These are phyloP conservation scores for Melinopterus prodromus DNA, from an alignment of 2,888 invertebrate species.

Conservation along the genomic window DNA sequence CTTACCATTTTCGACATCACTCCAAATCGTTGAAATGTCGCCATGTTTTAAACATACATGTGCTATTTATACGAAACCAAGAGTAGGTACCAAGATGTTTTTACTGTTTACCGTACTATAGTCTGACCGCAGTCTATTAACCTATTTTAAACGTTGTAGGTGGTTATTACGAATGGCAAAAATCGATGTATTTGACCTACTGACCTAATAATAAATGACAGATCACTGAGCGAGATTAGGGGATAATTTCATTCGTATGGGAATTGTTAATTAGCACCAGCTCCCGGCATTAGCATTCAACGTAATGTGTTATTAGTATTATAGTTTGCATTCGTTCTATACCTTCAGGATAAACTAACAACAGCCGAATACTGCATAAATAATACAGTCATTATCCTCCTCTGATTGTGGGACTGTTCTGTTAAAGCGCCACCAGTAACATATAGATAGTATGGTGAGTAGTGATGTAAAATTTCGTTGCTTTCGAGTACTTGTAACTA, in stretches of 20 bases:
- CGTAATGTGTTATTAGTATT: neutral
- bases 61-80: neutral
- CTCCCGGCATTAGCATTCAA: neutral
- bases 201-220: neutral
- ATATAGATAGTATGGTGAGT: too few species aligned
- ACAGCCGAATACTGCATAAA: neutral
- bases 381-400: neutral
- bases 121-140: neutral
- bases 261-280: neutral
- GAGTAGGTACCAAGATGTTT: neutral
- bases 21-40: neutral
- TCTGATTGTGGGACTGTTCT: neutral
- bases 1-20: neutral
- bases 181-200: neutral
- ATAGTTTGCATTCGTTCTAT: neutral
- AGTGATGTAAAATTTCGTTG: too few species aligned
- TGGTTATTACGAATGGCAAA: neutral
- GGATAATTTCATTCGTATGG: neutral
- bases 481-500: too few species aligned
- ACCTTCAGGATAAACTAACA: neutral
- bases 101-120: neutral
- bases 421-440: too few species aligned
- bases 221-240: neutral
- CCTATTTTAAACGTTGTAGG: neutral
- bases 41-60: neutral